Evolutionary conservation across 2,888 invertebrate species (phyloP).

Genomic region (Onthophagus sagittarius): DNA sequence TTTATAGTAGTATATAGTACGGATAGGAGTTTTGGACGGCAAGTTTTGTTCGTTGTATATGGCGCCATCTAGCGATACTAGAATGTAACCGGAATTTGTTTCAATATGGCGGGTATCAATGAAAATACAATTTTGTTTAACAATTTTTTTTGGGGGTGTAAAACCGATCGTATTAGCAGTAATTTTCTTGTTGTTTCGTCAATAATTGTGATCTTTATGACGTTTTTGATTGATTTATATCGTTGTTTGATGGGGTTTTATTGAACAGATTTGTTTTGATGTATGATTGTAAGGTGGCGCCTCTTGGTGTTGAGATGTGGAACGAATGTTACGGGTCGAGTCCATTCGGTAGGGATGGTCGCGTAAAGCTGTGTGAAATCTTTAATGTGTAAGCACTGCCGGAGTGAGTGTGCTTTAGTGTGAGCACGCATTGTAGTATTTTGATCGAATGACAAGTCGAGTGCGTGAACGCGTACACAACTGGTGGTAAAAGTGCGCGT

Average conservation of each 20-base stretch:
- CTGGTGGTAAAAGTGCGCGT: conserved; percentile 12
- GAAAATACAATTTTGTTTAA: too few relatives aligned
- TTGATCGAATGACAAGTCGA: conserved; percentile 38
- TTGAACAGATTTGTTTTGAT: not conserved
- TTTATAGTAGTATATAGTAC: too few relatives aligned
- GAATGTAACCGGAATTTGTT: not conserved
- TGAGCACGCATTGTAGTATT: conserved; percentile 32
- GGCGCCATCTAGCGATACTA: not conserved
- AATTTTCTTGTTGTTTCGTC: too few relatives aligned
- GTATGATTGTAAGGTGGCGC: conserved; percentile 42
- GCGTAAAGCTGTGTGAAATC: conserved; percentile 47
- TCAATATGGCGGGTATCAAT: too few relatives aligned
- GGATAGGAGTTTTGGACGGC: conserved; percentile 33
- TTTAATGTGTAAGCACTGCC: conserved; percentile 45
- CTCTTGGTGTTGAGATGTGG: conserved; percentile 38
- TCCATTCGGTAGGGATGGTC: conserved; percentile 41
- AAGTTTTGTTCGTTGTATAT: conserved; percentile 16
- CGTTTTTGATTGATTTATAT: too few relatives aligned
- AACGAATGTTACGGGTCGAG: conserved; percentile 28
- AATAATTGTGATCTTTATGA: too few relatives aligned
- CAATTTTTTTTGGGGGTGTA: too few relatives aligned
- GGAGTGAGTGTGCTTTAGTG: conserved; percentile 27
- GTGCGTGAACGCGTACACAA: conserved; percentile 31
- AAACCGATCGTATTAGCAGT: too few relatives aligned
- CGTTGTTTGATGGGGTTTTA: not conserved